These are phyloP conservation scores for Odontamblyopus rebecca DNA, from an alignment of 2,797 vertebrate species.

Conservation along the genomic window DNA sequence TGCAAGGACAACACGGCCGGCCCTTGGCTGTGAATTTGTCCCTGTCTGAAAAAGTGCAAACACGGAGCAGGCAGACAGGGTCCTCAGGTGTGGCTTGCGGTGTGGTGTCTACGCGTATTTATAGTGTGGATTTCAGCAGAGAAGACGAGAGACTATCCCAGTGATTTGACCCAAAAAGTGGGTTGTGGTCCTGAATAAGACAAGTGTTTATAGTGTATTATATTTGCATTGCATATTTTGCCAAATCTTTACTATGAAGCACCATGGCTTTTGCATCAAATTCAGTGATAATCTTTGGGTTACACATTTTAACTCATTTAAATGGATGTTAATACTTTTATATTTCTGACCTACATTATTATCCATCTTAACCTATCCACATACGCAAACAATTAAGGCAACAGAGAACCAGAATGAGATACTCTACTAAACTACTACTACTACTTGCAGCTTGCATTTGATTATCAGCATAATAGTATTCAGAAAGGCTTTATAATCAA, in stretches of 20 bases:
- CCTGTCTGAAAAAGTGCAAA: conserved; percentile 39
- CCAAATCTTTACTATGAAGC: not conserved
- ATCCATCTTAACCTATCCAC: no score
- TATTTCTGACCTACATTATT: no score
- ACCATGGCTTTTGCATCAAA: not conserved
- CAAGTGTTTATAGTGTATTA: not conserved
- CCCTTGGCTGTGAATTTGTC: conserved; percentile 39
- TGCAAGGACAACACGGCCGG: conserved; percentile 47
- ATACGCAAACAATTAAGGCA: no score
- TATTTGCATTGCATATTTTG: not conserved
- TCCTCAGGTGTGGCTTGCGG: conserved; percentile 21
- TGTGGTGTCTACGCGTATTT: conserved; percentile 4
- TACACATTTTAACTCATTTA: not conserved
- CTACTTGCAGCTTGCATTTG: no score
- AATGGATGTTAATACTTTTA: no score
- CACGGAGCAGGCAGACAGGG: conserved; percentile 22
- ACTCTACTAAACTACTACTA: no score
- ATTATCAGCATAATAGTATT: no score
- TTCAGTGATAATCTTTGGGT: not conserved
- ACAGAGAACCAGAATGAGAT: no score
- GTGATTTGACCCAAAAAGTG: no score
- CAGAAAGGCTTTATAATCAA: no score
- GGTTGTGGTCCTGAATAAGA: not conserved
- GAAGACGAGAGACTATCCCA: no score
- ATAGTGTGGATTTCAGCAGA: not conserved